Evolutionary conservation across 2,888 invertebrate species (phyloP).

Genomic region (Drosophila infuscata): DNA sequence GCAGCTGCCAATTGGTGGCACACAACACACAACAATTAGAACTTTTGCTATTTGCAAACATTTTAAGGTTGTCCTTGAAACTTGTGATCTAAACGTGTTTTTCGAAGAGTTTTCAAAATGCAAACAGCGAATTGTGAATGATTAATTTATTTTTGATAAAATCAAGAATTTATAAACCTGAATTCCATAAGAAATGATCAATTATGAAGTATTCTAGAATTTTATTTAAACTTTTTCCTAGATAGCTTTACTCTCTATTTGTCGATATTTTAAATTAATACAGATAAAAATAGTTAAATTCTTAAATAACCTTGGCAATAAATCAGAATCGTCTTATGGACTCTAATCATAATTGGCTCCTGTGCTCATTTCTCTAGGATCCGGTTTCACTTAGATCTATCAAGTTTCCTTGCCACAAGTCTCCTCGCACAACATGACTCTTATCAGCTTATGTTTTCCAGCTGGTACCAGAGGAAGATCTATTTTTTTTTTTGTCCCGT

Average conservation of each 20-base stretch:
- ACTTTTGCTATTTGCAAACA: slow-evolving; percentile 25
- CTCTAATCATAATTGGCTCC: slow-evolving; percentile 18
- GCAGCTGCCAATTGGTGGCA: slow-evolving; percentile 29
- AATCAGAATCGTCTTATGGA: slow-evolving; percentile 23
- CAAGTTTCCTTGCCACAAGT: slow-evolving; percentile 17
- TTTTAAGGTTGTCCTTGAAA: slow-evolving; percentile 18
- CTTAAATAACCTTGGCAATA: slow-evolving; percentile 4
- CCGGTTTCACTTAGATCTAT: slow-evolving; percentile 26
- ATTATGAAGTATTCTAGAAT: neutral
- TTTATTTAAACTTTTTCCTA: neutral
- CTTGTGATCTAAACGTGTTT: slow-evolving; percentile 5
- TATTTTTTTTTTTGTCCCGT: slow-evolving; percentile 57
- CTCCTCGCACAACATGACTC: slow-evolving; percentile 50
- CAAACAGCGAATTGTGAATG: slow-evolving; percentile 2
- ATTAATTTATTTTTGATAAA: neutral
- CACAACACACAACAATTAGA: slow-evolving; percentile 46
- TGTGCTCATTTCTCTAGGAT: neutral
- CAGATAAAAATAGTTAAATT: neutral
- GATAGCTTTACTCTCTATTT: neutral
- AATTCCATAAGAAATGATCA: neutral
- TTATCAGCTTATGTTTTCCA: slow-evolving; percentile 74
- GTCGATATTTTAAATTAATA: neutral
- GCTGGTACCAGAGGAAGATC: slow-evolving; percentile 22
- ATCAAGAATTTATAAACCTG: neutral
- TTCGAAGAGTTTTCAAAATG: neutral